These are phyloP conservation scores for Phyto melanocephala DNA, from an alignment of 2,888 invertebrate genomes.

Conservation along the genomic window DNA sequence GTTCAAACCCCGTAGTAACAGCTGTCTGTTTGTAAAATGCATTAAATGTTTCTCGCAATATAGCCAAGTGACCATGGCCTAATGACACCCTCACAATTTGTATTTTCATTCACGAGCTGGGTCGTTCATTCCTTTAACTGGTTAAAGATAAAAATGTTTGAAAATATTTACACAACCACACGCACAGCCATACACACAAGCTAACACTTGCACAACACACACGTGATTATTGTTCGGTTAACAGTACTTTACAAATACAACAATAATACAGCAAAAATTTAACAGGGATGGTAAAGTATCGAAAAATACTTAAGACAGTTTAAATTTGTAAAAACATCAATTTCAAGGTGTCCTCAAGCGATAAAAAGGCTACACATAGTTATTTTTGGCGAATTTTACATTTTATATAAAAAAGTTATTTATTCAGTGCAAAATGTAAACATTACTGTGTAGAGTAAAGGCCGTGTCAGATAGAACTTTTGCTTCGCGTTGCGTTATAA, in stretches of 20 bases:
- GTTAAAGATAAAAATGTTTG: constrained; percentile 8
- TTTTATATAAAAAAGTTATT: too few relatives aligned
- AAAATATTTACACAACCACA: background rate
- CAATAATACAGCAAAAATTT: background rate
- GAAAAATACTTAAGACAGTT: too few relatives aligned
- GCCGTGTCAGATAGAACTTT: too few relatives aligned
- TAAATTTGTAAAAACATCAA: too few relatives aligned
- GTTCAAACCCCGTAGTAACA: constrained; percentile 45
- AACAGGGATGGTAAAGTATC: too few relatives aligned
- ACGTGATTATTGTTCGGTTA: constrained; percentile 29
- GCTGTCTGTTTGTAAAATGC: constrained; percentile 54
- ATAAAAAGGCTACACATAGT: too few relatives aligned
- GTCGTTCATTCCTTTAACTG: constrained; percentile 11
- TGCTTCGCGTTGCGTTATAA: too few relatives aligned
- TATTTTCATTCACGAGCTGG: constrained; percentile 22
- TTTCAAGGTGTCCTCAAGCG: too few relatives aligned
- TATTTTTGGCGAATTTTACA: too few relatives aligned
- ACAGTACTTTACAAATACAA: constrained; percentile 24
- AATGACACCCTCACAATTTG: constrained; percentile 56
- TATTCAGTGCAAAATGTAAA: too few relatives aligned
- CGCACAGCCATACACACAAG: background rate
- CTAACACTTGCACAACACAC: background rate
- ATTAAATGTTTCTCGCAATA: constrained; percentile 39
- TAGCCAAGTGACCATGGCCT: constrained; percentile 51
- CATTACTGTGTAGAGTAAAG: too few relatives aligned